These are phyloP conservation scores for Podocnemis expansa DNA, from an alignment of 2,113 vertebrate genomes.

Conservation along the genomic window DNA sequence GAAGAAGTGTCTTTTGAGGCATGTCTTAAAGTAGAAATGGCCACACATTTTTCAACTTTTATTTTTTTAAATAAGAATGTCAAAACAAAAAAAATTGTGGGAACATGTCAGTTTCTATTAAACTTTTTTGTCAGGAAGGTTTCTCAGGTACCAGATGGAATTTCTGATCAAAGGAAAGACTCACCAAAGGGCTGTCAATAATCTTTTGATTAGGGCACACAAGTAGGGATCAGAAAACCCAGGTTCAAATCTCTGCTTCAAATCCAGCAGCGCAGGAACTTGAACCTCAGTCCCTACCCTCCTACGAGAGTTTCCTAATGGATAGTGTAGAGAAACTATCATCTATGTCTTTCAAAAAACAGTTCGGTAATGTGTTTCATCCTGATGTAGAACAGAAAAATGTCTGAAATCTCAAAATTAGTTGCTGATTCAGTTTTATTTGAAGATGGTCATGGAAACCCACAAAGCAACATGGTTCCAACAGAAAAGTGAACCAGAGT, in stretches of 20 bases:
- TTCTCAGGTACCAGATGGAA: neutral
- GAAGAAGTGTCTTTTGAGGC: neutral
- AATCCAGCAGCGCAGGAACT: neutral
- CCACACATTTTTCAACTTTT: neutral
- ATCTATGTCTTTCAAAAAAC: neutral
- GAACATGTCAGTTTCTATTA: neutral
- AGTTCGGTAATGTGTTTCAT: neutral
- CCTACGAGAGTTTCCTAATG: neutral
- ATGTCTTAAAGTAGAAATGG: neutral
- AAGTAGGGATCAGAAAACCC: neutral
- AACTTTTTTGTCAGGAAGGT: neutral
- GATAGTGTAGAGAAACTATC: neutral
- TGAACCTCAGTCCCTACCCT: neutral
- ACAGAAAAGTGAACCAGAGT: too few relatives aligned
- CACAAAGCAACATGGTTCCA: too few relatives aligned
- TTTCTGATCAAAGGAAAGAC: neutral
- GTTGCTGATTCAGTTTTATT: neutral
- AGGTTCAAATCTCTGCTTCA: neutral
- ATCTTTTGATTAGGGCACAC: neutral
- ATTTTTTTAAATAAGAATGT: neutral
- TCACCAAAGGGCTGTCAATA: neutral
- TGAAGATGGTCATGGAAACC: neutral
- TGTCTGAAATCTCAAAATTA: neutral
- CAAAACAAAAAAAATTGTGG: neutral
- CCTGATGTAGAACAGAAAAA: neutral